Evolutionary conservation across 1,140 invertebrate genomes (phyloP).

Genomic region (Zaprionus vittiger): DNA sequence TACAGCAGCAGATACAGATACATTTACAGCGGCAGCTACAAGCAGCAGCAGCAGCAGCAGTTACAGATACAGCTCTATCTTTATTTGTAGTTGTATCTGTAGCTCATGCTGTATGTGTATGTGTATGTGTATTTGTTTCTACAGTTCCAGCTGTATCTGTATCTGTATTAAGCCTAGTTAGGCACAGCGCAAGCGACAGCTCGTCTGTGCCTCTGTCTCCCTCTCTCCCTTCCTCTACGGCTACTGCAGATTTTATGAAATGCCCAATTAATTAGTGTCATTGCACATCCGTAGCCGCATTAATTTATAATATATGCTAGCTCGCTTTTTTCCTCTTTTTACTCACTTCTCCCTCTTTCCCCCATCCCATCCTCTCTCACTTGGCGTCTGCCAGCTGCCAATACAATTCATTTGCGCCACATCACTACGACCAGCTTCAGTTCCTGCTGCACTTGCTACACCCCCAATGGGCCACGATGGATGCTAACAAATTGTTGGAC

Average conservation of each 20-base stretch:
- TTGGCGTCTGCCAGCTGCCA: conserved; percentile 73
- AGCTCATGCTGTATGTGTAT: background rate
- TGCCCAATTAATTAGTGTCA: conserved; percentile 75
- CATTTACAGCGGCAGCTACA: conserved; percentile 4
- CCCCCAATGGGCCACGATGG: conserved; percentile 26
- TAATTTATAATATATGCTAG: conserved; percentile 67
- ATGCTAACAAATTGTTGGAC: conserved; percentile 65
- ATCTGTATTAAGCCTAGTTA: conserved; percentile 18
- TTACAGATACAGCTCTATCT: conserved; percentile 6
- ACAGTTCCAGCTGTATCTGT: conserved; percentile 11
- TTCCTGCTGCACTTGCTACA: conserved; percentile 18
- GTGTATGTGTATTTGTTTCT: background rate
- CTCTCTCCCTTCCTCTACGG: background rate
- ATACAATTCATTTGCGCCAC: conserved; percentile 77
- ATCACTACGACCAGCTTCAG: conserved; percentile 43
- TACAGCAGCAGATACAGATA: conserved; percentile 17
- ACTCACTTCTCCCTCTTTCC: conserved; percentile 4
- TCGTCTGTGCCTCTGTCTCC: conserved; percentile 3
- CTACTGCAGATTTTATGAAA: conserved; percentile 65
- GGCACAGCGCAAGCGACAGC: conserved; percentile 52
- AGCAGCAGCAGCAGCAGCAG: background rate
- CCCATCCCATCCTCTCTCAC: background rate
- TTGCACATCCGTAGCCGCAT: conserved; percentile 49
- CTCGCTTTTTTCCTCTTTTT: background rate
- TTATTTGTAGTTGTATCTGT: background rate